Conservation (phyloP, 2,888 invertebrate species). For the Fabriciana adippe region DNA sequence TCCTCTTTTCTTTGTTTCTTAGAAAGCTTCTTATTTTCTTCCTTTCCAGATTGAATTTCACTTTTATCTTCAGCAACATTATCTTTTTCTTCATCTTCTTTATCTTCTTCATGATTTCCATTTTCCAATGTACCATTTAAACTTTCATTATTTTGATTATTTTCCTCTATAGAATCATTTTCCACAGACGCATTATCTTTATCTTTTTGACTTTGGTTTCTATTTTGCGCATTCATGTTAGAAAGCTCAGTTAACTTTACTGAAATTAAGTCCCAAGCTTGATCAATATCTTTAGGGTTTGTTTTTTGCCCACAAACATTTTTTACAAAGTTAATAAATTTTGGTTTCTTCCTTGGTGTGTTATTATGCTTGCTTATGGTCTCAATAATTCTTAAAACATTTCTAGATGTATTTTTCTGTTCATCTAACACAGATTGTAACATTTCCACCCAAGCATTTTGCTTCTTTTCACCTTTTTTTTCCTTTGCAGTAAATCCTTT, state of each 20-base stretch:
- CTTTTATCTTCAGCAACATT: slow-evolving; percentile 36
- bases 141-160: slow-evolving; percentile 33
- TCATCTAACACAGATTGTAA: slow-evolving; percentile 85
- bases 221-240: slow-evolving; percentile 51
- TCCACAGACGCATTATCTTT: slow-evolving; percentile 42
- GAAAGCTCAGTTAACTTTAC: slow-evolving; percentile 80
- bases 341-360: slow-evolving; percentile 92
- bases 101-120: slow-evolving; percentile 15
- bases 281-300: slow-evolving; percentile 82
- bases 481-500: slow-evolving; percentile 88
- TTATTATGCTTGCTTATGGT: slow-evolving; percentile 88
- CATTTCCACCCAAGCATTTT: slow-evolving; percentile 90
- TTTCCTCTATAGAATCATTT: slow-evolving; percentile 32
- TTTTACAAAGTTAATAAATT: slow-evolving; percentile 90
- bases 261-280: slow-evolving; percentile 85
- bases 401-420: slow-evolving; percentile 77
- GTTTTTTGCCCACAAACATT: slow-evolving; percentile 83
- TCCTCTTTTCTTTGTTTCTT: slow-evolving; percentile 76
- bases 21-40: slow-evolving; percentile 53
- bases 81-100: slow-evolving; percentile 42
- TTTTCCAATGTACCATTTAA: slow-evolving; percentile 41
- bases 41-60: slow-evolving; percentile 39
- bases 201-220: slow-evolving; percentile 55
- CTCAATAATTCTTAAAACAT: slow-evolving; percentile 84
- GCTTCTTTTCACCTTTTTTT: slow-evolving; percentile 93